Percentiles rank a stretch among this genome's conserved stretches.
Conservation (phyloP, 2,797 vertebrate genomes). For the Aphelocoma californica region DNA sequence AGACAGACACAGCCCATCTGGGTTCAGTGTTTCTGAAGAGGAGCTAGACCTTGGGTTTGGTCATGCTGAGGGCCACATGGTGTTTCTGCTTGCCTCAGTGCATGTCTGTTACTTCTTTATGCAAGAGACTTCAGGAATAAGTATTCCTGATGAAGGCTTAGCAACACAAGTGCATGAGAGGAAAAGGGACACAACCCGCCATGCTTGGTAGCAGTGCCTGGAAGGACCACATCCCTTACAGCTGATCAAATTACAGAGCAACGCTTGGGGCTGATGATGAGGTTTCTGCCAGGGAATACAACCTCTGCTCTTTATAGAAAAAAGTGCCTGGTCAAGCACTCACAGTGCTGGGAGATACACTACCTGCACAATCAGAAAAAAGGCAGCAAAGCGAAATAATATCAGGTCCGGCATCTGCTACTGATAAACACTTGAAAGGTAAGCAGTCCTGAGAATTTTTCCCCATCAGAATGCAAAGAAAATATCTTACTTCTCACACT, state of each 20-base stretch:
- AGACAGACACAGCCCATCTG: not conserved
- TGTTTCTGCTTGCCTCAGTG: not conserved
- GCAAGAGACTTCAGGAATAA: not conserved
- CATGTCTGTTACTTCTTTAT: not conserved
- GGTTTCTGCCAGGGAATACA: not conserved
- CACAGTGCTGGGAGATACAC: not conserved
- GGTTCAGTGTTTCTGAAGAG: not conserved
- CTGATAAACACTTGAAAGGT: not conserved
- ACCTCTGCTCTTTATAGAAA: not conserved
- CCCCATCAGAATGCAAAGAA: not conserved
- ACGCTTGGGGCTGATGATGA: not conserved
- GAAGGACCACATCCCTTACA: not conserved
- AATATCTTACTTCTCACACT: conserved; percentile 31
- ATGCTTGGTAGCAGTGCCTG: not conserved
- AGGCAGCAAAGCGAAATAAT: not conserved
- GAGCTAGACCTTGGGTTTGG: not conserved
- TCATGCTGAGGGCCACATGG: not conserved
- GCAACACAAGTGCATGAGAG: not conserved
- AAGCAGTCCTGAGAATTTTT: not conserved
- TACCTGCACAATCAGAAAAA: not conserved
- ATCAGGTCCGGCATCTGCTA: not conserved
- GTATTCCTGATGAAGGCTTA: not conserved
- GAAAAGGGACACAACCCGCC: not conserved
- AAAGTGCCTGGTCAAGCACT: not conserved
- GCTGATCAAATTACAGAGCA: not conserved